Evolutionary conservation across 2,888 invertebrate species (phyloP).

Genomic region (Timandra comae): DNA sequence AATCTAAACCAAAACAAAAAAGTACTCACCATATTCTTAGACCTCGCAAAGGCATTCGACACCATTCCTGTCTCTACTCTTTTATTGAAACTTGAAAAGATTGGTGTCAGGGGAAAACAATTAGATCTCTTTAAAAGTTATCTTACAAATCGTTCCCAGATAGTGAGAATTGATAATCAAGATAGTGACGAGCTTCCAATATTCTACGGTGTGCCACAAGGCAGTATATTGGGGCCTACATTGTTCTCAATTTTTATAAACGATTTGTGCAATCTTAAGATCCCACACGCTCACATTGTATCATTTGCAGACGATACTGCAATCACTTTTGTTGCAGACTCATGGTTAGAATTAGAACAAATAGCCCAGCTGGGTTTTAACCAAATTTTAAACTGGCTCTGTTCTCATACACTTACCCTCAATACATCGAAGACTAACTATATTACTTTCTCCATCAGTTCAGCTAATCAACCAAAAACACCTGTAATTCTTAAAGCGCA

Average conservation of each 20-base stretch:
- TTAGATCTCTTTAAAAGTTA: background rate
- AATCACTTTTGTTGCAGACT: background rate
- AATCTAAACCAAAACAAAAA: background rate
- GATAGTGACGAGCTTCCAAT: background rate
- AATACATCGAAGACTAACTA: background rate
- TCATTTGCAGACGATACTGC: slow-evolving; percentile 1
- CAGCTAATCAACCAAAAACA: too few species aligned
- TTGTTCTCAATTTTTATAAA: background rate
- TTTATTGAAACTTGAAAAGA: background rate
- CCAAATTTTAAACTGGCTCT: background rate
- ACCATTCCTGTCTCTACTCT: too few species aligned
- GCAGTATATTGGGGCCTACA: slow-evolving; percentile 1
- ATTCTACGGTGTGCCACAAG: slow-evolving; percentile 1
- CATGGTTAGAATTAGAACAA: background rate
- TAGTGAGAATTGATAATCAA: background rate
- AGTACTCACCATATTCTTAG: background rate
- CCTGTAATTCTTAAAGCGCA: too few species aligned
- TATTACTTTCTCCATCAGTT: background rate
- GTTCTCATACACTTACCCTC: background rate
- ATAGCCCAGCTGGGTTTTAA: background rate
- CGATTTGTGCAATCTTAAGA: background rate
- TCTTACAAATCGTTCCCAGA: background rate
- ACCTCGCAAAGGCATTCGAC: slow-evolving; percentile 1
- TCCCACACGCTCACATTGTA: background rate
- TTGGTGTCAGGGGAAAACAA: background rate